A percentile compares a stretch with the other conserved stretches of the same genome.
Evolutionary conservation across 2,113 vertebrate species (phyloP).

Genomic region (Lophotis ruficrista): DNA sequence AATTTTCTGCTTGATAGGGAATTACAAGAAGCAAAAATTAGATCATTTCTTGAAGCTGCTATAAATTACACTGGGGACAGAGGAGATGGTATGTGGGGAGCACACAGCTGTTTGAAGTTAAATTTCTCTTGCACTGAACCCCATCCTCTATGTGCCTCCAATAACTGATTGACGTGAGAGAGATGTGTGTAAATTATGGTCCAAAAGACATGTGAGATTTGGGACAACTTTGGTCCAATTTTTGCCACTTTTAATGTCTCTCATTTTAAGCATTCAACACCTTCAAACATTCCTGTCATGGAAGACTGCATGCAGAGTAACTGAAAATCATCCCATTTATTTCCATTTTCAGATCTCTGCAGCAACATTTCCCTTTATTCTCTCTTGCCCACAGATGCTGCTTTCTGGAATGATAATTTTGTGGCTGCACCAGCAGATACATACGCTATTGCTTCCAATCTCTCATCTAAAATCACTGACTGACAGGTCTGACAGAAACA

Average conservation of each 20-base stretch:
- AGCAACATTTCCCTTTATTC: slow-evolving; percentile 10
- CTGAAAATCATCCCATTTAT: slow-evolving; percentile 1
- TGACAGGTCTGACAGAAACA: slow-evolving; percentile 71
- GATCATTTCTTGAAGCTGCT: background rate
- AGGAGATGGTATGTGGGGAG: background rate
- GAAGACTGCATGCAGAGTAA: background rate
- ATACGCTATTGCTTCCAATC: background rate
- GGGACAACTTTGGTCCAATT: background rate
- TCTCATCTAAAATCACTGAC: slow-evolving; percentile 40
- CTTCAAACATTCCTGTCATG: background rate
- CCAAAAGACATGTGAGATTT: background rate
- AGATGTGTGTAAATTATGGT: background rate
- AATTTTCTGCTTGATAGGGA: background rate
- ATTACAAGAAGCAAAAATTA: background rate
- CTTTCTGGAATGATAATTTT: slow-evolving; percentile 4
- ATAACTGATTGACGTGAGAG: background rate
- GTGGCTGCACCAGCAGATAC: background rate
- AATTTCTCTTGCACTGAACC: background rate
- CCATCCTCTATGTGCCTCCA: background rate
- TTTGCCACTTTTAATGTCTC: background rate
- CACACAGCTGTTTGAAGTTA: background rate
- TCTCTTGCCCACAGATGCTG: background rate
- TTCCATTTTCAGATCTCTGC: background rate
- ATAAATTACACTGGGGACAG: background rate
- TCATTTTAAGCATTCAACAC: background rate